A percentile compares a stretch with the other conserved stretches of the same genome.
phyloP scores from a whole-genome alignment of 1,140 invertebrate species.

The Drosophila quadrilineata region DNA sequence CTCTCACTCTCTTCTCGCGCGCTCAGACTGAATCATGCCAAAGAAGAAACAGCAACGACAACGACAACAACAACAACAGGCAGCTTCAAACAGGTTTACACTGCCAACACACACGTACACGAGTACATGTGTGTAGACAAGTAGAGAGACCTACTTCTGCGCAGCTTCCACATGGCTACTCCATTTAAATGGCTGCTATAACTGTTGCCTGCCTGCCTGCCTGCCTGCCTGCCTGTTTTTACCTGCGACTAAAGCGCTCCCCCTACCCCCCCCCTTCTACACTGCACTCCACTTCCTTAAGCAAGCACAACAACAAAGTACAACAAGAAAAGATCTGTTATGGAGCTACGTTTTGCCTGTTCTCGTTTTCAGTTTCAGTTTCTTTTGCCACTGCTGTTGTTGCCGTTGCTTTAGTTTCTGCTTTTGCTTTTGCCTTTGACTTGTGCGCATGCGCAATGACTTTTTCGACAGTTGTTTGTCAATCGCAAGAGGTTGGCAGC shows the following conservation, averaged over 20 bases:
- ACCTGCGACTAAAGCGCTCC: conserved; percentile 9
- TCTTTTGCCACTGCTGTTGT: conserved; percentile 3
- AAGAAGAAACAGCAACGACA: no score
- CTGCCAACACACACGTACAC: conserved; percentile 21
- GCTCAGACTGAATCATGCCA: conserved; percentile 22
- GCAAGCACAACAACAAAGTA: not conserved
- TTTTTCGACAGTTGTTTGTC: conserved; percentile 77
- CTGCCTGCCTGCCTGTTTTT: no score
- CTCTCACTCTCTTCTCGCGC: conserved; percentile 74
- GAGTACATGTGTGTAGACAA: conserved; percentile 7
- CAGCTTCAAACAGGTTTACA: conserved; percentile 67
- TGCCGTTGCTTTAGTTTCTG: conserved; percentile 25
- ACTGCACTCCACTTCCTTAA: no score
- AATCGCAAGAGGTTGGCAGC: conserved; percentile 48
- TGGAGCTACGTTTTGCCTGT: conserved; percentile 20
- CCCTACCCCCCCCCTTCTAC: not conserved
- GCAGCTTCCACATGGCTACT: conserved; percentile 66
- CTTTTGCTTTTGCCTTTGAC: conserved; percentile 55
- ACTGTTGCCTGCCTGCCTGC: conserved; percentile 50
- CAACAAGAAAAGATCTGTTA: conserved; percentile 49
- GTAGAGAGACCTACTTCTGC: conserved; percentile 53
- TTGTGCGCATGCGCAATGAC: conserved; percentile 73
- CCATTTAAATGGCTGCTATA: conserved; percentile 70
- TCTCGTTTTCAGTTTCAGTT: conserved; percentile 5
- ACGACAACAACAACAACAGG: no score